Conservation (phyloP, 2,888 invertebrate genomes). For the Aethes cnicana region DNA sequence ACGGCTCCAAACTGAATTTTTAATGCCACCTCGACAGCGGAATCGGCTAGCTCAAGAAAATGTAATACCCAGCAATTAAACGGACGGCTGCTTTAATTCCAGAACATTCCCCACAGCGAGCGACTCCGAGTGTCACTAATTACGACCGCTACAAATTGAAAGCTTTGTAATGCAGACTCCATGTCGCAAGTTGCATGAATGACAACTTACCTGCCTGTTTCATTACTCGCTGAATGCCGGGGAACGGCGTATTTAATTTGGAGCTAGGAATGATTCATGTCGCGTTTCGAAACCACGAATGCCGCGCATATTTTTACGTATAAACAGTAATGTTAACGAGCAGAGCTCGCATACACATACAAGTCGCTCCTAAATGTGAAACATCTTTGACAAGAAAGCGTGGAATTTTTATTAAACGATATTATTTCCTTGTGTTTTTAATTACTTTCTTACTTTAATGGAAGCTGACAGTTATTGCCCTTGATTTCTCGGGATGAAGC, state of each 20-base stretch:
- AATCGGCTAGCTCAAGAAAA: slow-evolving; percentile 28
- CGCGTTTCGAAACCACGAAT: neutral
- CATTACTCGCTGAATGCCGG: slow-evolving; percentile 16
- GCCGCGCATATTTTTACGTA: neutral
- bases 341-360: no score
- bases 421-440: slow-evolving; percentile 19
- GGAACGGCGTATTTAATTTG: slow-evolving; percentile 24
- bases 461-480: slow-evolving; percentile 3
- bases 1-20: slow-evolving; percentile 20
- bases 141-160: slow-evolving; percentile 60
- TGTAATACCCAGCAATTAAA: slow-evolving; percentile 27
- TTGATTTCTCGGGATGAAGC: slow-evolving; percentile 33
- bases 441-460: slow-evolving; percentile 25
- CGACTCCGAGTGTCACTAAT: slow-evolving; percentile 48
- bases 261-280: neutral
- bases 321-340: no score
- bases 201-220: slow-evolving; percentile 39
- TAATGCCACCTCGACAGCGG: slow-evolving; percentile 21
- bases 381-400: neutral
- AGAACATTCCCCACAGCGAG: slow-evolving; percentile 5
- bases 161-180: slow-evolving; percentile 56
- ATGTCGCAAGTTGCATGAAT: slow-evolving; percentile 33
- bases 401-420: slow-evolving; percentile 1
- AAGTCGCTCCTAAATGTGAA: no score
- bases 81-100: slow-evolving; percentile 17